Conservation (phyloP, 2,888 invertebrate genomes). For the Busseola fusca region DNA sequence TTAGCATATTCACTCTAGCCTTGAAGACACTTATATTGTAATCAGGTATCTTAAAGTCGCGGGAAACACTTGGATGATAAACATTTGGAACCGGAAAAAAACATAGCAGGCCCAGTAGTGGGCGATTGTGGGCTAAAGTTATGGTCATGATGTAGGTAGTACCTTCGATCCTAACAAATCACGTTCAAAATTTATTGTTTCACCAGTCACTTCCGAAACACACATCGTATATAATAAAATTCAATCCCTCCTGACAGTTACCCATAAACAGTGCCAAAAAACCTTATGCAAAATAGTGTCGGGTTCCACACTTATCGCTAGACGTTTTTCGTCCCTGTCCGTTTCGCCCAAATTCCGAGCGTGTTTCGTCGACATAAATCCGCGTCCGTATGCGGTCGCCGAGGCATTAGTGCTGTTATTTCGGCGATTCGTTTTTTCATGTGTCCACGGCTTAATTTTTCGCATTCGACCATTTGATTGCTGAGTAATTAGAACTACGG, state of each 20-base stretch:
- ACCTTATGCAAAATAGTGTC: slow-evolving; percentile 65
- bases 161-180: slow-evolving; percentile 8
- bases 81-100: not conserved
- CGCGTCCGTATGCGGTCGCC: slow-evolving; percentile 58
- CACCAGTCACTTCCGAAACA: slow-evolving; percentile 32
- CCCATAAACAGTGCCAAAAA: slow-evolving; percentile 65
- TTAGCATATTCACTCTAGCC: too few relatives aligned
- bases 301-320: slow-evolving; percentile 64
- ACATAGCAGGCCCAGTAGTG: not conserved
- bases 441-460: slow-evolving; percentile 54
- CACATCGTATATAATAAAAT: slow-evolving; percentile 63
- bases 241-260: slow-evolving; percentile 59
- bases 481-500: slow-evolving; percentile 33
- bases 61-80: not conserved
- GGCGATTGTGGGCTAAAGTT: not conserved
- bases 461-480: slow-evolving; percentile 40
- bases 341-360: slow-evolving; percentile 68
- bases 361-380: slow-evolving; percentile 70
- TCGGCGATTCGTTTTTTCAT: slow-evolving; percentile 54
- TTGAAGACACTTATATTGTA: too few relatives aligned
- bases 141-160: not conserved
- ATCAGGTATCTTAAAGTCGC: not conserved
- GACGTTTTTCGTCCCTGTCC: slow-evolving; percentile 69
- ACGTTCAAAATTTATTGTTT: slow-evolving; percentile 5
- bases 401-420: slow-evolving; percentile 57